These are phyloP conservation scores for Sterna hirundo DNA, from an alignment of 2,113 vertebrate genomes.

Conservation along the genomic window DNA sequence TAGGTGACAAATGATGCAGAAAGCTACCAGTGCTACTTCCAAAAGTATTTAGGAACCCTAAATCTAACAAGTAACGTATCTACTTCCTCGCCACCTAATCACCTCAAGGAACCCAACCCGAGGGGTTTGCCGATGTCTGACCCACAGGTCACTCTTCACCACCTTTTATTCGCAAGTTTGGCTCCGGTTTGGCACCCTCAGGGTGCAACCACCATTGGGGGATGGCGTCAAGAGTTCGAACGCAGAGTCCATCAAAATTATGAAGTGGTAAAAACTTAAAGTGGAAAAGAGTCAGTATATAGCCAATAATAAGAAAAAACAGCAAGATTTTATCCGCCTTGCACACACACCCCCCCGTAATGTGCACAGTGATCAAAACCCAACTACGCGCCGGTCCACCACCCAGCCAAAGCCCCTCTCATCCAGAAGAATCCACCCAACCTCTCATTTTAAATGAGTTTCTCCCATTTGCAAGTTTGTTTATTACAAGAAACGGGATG, in stretches of 20 bases:
- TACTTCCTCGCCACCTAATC: rapidly evolving
- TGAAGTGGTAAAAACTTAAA: not conserved
- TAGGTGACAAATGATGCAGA: not conserved
- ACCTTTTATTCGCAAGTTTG: rapidly evolving
- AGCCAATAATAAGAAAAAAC: not conserved
- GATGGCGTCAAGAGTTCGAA: not conserved
- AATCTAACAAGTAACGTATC: too few species aligned
- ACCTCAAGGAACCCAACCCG: not conserved
- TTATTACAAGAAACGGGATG: not conserved
- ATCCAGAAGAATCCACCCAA: not conserved
- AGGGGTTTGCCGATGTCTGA: not conserved
- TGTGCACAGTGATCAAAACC: not conserved
- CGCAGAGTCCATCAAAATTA: not conserved
- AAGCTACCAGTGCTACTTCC: not conserved
- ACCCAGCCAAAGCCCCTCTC: not conserved
- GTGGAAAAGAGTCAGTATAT: not conserved
- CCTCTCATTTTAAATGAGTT: not conserved
- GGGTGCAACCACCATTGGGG: rapidly evolving
- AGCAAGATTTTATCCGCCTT: not conserved
- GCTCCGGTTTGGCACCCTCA: rapidly evolving
- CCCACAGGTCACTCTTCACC: not conserved
- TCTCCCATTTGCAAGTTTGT: not conserved
- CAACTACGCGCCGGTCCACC: rapidly evolving
- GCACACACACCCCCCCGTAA: not conserved
- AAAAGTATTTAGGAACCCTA: rapidly evolving